Conservation (phyloP, 2,113 vertebrate genomes). For the Oncorhynchus tshawytscha region DNA sequence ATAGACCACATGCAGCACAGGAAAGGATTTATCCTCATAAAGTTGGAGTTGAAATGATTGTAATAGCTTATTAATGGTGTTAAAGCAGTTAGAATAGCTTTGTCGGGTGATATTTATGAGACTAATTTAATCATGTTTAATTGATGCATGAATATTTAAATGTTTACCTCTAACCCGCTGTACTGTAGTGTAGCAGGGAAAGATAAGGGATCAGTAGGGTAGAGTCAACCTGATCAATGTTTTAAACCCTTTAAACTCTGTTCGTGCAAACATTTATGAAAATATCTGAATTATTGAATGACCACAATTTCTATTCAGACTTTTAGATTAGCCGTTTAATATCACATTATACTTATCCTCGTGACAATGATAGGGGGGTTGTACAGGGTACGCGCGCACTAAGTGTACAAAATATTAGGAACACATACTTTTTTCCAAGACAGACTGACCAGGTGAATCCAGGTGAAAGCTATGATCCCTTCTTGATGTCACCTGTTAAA, state of each 20-base stretch:
- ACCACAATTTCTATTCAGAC: conserved; percentile 48
- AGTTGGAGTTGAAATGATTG: conserved; percentile 42
- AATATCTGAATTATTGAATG: conserved; percentile 59
- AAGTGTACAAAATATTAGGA: too few species aligned
- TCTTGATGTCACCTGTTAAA: too few species aligned
- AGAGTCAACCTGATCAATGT: conserved; percentile 36
- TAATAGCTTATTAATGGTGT: conserved; percentile 34
- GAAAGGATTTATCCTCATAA: conserved; percentile 60
- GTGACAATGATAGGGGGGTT: neutral
- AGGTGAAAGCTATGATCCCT: too few species aligned
- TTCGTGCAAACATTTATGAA: conserved; percentile 37
- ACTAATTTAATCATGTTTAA: conserved; percentile 69
- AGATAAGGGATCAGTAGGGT: conserved; percentile 2
- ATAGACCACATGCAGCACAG: neutral
- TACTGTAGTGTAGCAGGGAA: conserved; percentile 31
- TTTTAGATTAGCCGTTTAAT: conserved; percentile 43
- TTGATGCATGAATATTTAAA: conserved; percentile 74
- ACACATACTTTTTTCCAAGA: too few species aligned
- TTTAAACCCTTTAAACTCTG: conserved; percentile 7
- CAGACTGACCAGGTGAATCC: too few species aligned
- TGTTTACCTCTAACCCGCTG: conserved; percentile 44
- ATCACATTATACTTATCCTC: conserved; percentile 34
- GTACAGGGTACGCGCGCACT: too few species aligned
- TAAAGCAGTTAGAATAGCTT: conserved; percentile 28
- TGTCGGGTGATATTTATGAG: conserved; percentile 67